These are phyloP conservation scores for Steinernema carpocapsae DNA, from an alignment of 2,888 invertebrate species.

Conservation along the genomic window DNA sequence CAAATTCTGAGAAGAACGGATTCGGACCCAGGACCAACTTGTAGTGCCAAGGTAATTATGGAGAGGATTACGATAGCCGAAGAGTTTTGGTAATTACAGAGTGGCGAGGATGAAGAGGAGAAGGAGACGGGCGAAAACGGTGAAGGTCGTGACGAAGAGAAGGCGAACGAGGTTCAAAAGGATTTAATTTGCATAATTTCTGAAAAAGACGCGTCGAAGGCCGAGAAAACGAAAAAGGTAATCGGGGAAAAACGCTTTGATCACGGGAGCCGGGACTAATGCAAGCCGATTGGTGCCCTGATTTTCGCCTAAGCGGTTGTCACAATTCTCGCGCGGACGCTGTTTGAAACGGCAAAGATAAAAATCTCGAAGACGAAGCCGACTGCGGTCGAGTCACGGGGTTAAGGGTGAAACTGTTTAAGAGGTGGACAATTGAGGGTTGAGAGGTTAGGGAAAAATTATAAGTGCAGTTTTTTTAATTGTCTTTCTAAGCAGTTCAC, in stretches of 20 bases:
- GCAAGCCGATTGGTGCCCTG: not conserved
- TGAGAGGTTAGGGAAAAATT: no score
- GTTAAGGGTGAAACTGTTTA: not conserved
- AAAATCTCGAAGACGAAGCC: slow-evolving; percentile 14
- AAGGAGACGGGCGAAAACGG: not conserved
- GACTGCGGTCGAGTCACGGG: slow-evolving; percentile 17
- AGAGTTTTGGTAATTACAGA: slow-evolving; percentile 26
- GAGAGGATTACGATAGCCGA: not conserved
- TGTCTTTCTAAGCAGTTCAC: no score
- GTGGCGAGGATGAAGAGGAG: not conserved
- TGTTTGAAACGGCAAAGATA: not conserved
- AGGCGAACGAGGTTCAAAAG: not conserved
- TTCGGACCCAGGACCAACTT: slow-evolving; percentile 16
- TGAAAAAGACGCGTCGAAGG: not conserved
- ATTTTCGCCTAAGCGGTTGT: slow-evolving; percentile 7
- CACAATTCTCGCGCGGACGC: not conserved
- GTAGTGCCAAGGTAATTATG: slow-evolving; percentile 14
- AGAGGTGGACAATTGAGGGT: no score
- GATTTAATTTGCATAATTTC: slow-evolving; percentile 32
- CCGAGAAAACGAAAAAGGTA: slow-evolving; percentile 23
- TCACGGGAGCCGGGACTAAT: not conserved
- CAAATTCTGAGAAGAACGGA: not conserved
- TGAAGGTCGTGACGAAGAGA: not conserved
- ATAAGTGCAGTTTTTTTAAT: no score
- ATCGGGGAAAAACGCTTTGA: slow-evolving; percentile 10